These are phyloP conservation scores for Gandaritis pyraliata DNA, from an alignment of 2,888 invertebrate genomes.

Conservation along the genomic window DNA sequence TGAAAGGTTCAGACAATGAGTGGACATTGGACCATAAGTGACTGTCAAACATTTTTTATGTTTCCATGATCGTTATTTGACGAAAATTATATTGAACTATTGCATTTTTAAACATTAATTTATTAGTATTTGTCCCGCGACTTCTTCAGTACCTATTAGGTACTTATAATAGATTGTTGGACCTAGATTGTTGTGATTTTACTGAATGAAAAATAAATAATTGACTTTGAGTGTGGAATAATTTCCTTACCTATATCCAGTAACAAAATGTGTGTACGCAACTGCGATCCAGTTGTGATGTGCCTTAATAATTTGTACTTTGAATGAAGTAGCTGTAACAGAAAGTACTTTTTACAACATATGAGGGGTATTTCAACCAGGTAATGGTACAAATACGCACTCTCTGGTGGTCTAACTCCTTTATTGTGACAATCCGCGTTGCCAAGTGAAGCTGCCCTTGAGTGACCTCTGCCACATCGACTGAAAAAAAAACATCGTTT, in stretches of 20 bases:
- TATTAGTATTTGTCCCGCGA: too few species aligned
- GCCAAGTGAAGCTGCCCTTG: slow-evolving; percentile 92
- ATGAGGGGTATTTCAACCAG: slow-evolving; percentile 3
- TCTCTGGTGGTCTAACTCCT: slow-evolving; percentile 72
- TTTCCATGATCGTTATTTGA: too few species aligned
- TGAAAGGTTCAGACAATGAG: slow-evolving; percentile 48
- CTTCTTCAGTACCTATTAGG: too few species aligned
- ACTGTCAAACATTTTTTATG: too few species aligned
- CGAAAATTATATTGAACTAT: too few species aligned
- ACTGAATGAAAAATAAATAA: too few species aligned
- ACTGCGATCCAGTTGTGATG: slow-evolving; percentile 99
- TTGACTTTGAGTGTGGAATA: background rate
- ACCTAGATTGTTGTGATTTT: too few species aligned
- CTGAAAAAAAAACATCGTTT: slow-evolving; percentile 55
- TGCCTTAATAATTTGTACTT: slow-evolving; percentile 96
- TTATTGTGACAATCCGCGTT: slow-evolving; percentile 78
- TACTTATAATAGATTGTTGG: too few species aligned
- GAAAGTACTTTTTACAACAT: slow-evolving; percentile 37
- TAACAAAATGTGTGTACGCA: slow-evolving; percentile 97
- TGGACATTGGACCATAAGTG: background rate
- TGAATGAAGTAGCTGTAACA: slow-evolving; percentile 86
- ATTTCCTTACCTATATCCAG: slow-evolving; percentile 90
- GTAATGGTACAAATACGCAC: slow-evolving; percentile 54
- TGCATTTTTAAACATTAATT: too few species aligned
- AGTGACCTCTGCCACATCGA: slow-evolving; percentile 86